phyloP scores from a whole-genome alignment of 2,888 invertebrate genomes.

The Pardosa pseudoannulata region DNA sequence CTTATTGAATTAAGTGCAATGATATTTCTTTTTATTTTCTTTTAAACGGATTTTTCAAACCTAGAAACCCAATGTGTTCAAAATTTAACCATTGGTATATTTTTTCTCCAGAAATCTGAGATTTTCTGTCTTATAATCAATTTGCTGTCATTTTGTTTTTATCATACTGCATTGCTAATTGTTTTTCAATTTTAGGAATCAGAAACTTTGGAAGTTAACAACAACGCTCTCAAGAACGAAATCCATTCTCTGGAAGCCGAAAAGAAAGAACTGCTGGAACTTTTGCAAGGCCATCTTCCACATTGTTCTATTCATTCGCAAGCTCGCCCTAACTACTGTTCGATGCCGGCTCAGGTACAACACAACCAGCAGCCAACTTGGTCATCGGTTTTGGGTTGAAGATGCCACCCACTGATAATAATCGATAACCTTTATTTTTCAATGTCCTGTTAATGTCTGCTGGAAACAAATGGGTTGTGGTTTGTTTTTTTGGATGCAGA shows the following conservation, averaged over 20 bases:
- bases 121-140: no score
- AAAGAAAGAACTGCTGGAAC: slow-evolving; percentile 57
- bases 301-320: slow-evolving; percentile 46
- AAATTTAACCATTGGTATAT: no score
- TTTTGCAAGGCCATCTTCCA: slow-evolving; percentile 62
- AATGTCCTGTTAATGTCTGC: slow-evolving; percentile 67
- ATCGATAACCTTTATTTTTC: slow-evolving; percentile 30
- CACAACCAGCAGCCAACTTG: slow-evolving; percentile 28
- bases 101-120: no score
- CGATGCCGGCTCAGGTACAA: background rate
- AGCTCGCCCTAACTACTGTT: slow-evolving; percentile 10
- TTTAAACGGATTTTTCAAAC: no score
- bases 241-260: slow-evolving; percentile 60
- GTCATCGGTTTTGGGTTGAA: slow-evolving; percentile 63
- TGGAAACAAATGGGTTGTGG: slow-evolving; percentile 68
- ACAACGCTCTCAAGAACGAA: slow-evolving; percentile 60
- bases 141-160: no score
- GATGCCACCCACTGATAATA: background rate
- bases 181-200: slow-evolving; percentile 38
- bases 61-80: no score
- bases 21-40: no score
- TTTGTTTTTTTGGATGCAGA: slow-evolving; percentile 71
- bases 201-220: slow-evolving; percentile 56
- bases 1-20: no score
- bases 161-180: no score